Evolutionary conservation across 1,140 invertebrate species (phyloP).

Genomic region (Ectropis grisescens): DNA sequence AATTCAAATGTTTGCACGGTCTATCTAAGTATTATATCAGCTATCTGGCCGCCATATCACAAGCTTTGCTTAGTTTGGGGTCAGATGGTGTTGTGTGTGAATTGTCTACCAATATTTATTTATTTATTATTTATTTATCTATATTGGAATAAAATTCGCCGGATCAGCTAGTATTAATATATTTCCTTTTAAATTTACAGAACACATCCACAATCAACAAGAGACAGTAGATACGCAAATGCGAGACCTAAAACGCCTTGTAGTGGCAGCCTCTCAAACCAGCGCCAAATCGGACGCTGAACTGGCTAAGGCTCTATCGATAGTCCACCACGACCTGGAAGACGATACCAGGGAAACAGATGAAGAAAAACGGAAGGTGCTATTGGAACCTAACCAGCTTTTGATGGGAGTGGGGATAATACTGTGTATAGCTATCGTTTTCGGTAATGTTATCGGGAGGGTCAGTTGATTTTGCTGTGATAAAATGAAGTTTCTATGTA

Average conservation of each 20-base stretch:
- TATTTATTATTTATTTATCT: too few species aligned
- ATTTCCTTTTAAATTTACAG: too few species aligned
- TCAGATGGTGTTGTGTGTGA: too few species aligned
- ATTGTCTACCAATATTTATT: too few species aligned
- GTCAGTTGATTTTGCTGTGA: slow-evolving; percentile 33
- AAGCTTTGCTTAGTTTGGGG: too few species aligned
- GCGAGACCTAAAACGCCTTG: slow-evolving; percentile 34
- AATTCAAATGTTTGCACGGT: too few species aligned
- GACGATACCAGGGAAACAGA: slow-evolving; percentile 18
- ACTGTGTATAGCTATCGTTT: slow-evolving; percentile 40
- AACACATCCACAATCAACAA: slow-evolving; percentile 49
- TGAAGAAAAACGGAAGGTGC: slow-evolving; percentile 14
- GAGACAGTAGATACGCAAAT: slow-evolving; percentile 39
- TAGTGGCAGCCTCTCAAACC: slow-evolving; percentile 33
- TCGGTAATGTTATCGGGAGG: slow-evolving; percentile 42
- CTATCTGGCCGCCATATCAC: too few species aligned
- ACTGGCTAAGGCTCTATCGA: slow-evolving; percentile 39
- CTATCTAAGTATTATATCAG: too few species aligned
- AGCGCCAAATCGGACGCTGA: slow-evolving; percentile 53
- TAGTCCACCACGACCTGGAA: slow-evolving; percentile 45
- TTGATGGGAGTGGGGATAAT: slow-evolving; percentile 40
- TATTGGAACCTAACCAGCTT: slow-evolving; percentile 40
- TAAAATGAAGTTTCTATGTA: slow-evolving; percentile 4
- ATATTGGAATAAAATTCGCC: too few species aligned
- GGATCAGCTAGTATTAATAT: too few species aligned